These are phyloP conservation scores for Urocynchramus pylzowi DNA, from an alignment of 2,113 vertebrate species.

Conservation along the genomic window DNA sequence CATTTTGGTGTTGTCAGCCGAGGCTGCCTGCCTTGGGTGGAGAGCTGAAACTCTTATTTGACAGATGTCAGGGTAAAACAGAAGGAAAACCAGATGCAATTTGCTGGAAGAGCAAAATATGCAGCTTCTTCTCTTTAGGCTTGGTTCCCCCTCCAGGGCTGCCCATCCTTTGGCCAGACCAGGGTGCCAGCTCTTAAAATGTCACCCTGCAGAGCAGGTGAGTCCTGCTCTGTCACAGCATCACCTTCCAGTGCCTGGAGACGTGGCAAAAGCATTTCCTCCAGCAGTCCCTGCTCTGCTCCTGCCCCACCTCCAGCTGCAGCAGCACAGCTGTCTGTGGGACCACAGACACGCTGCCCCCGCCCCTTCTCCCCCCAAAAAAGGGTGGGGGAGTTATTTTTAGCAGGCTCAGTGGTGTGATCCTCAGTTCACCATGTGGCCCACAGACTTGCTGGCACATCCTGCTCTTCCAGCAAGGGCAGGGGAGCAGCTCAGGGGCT, in stretches of 20 bases:
- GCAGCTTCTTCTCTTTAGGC: neutral
- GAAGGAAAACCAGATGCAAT: neutral
- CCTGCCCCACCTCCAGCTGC: neutral
- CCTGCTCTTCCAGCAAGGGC: neutral
- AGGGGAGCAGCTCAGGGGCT: neutral
- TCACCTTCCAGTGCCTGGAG: neutral
- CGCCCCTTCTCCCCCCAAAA: accelerated
- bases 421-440: neutral
- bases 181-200: neutral
- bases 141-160: neutral
- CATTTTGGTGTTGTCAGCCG: neutral
- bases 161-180: neutral
- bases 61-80: neutral
- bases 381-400: neutral
- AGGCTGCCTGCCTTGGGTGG: neutral
- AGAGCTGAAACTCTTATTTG: neutral
- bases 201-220: too few relatives aligned
- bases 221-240: accelerated
- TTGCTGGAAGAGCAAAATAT: neutral
- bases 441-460: neutral
- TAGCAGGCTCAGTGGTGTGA: neutral
- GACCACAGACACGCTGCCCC: neutral
- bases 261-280: neutral
- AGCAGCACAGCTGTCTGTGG: neutral
- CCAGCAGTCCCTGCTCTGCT: neutral